These are phyloP conservation scores for Ostrea denselamellosa DNA, from an alignment of 1,140 invertebrate species.

Conservation along the genomic window DNA sequence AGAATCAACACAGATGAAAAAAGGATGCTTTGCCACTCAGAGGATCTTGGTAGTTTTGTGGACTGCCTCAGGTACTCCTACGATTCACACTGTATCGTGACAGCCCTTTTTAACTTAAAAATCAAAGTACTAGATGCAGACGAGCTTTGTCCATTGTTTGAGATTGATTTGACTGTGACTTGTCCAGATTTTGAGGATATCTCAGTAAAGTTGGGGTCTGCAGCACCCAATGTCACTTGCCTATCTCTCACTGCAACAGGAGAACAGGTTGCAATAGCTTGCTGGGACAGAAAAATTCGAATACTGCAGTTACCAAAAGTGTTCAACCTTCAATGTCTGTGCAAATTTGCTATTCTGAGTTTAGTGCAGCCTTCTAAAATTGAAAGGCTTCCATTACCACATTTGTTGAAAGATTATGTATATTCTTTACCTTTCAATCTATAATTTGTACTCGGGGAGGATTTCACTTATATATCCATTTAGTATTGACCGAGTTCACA, in stretches of 20 bases:
- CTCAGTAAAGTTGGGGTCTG: background rate
- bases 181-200: slow-evolving; percentile 38
- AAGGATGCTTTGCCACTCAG: slow-evolving; percentile 35
- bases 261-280: slow-evolving; percentile 42
- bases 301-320: slow-evolving; percentile 42
- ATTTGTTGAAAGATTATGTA: slow-evolving; percentile 41
- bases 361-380: slow-evolving; percentile 25
- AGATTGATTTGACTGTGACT: slow-evolving; percentile 39
- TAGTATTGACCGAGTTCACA: too few species aligned
- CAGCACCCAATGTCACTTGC: slow-evolving; percentile 13
- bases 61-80: slow-evolving; percentile 38
- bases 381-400: slow-evolving; percentile 38
- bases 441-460: background rate
- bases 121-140: slow-evolving; percentile 35
- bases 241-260: slow-evolving; percentile 35
- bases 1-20: slow-evolving; percentile 42
- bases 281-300: slow-evolving; percentile 46
- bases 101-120: slow-evolving; percentile 36
- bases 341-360: slow-evolving; percentile 48
- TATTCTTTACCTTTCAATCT: slow-evolving; percentile 38
- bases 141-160: background rate
- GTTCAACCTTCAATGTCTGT: slow-evolving; percentile 48
- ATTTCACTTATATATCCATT: too few species aligned
- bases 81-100: slow-evolving; percentile 15
- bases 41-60: slow-evolving; percentile 14